Conservation (phyloP, 1,140 invertebrate species). For the Drosophila fuyamai region DNA sequence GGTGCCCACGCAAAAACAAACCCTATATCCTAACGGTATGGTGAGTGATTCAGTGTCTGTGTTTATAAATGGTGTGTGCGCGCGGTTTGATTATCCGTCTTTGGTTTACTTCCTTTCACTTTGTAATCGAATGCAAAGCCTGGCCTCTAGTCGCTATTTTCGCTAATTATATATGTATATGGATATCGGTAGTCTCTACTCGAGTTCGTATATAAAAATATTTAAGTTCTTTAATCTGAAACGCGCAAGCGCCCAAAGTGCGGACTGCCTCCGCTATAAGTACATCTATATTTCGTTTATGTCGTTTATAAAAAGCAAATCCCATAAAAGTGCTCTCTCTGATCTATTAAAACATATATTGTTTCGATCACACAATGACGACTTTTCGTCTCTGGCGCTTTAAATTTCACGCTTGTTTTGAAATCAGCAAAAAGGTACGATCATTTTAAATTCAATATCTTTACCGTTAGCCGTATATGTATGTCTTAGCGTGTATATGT, state of each 20-base stretch:
- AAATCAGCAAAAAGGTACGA: conserved; percentile 81
- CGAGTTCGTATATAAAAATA: conserved; percentile 73
- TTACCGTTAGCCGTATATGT: conserved; percentile 33
- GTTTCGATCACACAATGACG: conserved; percentile 69
- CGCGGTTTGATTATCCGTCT: conserved; percentile 74
- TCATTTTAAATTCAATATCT: conserved; percentile 73
- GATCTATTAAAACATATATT: conserved; percentile 68
- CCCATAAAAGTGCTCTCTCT: conserved; percentile 66
- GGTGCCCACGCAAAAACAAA: conserved; percentile 55
- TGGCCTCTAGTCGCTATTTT: conserved; percentile 33
- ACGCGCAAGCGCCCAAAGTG: conserved; percentile 27
- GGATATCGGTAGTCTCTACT: conserved; percentile 38
- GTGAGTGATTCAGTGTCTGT: conserved; percentile 8
- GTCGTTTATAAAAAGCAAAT: conserved; percentile 74
- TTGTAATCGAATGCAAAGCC: conserved; percentile 34
- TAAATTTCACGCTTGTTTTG: conserved; percentile 19
- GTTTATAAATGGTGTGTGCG: conserved; percentile 47
- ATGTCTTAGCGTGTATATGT: conserved; percentile 32
- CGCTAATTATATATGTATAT: conserved; percentile 22
- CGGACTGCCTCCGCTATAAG: conserved; percentile 23
- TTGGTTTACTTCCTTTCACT: conserved; percentile 46
- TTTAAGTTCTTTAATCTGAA: conserved; percentile 78
- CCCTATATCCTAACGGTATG: conserved; percentile 17
- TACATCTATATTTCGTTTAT: conserved; percentile 19
- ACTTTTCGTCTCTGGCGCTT: conserved; percentile 14